These are phyloP conservation scores for Lasius fuliginosus DNA, from an alignment of 2,888 invertebrate species.

Conservation along the genomic window DNA sequence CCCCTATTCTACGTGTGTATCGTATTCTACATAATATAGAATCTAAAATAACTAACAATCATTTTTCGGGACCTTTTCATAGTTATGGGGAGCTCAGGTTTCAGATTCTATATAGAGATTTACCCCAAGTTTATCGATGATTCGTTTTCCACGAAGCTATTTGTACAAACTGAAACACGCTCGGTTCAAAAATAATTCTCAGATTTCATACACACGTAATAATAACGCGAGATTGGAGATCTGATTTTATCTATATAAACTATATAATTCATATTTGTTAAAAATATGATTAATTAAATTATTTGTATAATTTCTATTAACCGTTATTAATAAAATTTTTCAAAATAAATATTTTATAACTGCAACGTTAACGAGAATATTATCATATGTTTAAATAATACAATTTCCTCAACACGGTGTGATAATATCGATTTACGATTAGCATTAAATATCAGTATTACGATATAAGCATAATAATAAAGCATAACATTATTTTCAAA, in stretches of 20 bases:
- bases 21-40: not conserved
- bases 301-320: not conserved
- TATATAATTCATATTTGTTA: slow-evolving; percentile 16
- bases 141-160: not conserved
- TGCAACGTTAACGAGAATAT: slow-evolving; percentile 24
- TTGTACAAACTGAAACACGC: not conserved
- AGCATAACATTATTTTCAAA: not conserved
- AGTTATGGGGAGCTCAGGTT: not conserved
- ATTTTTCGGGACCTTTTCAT: not conserved
- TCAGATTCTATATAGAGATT: not conserved
- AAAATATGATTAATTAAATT: slow-evolving; percentile 18
- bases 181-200: not conserved
- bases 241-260: not conserved
- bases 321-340: not conserved
- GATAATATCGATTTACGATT: slow-evolving; percentile 27
- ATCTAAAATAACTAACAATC: not conserved
- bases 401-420: slow-evolving; percentile 9
- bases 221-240: not conserved
- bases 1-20: not conserved
- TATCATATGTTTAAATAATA: slow-evolving; percentile 29
- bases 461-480: not conserved
- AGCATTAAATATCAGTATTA: slow-evolving; percentile 37
- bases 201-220: not conserved
- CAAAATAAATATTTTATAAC: slow-evolving; percentile 26
- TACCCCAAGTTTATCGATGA: not conserved